A percentile compares a stretch with the other conserved stretches of the same genome.
Conservation (phyloP, 2,113 vertebrate genomes). For the Panurus biarmicus region DNA sequence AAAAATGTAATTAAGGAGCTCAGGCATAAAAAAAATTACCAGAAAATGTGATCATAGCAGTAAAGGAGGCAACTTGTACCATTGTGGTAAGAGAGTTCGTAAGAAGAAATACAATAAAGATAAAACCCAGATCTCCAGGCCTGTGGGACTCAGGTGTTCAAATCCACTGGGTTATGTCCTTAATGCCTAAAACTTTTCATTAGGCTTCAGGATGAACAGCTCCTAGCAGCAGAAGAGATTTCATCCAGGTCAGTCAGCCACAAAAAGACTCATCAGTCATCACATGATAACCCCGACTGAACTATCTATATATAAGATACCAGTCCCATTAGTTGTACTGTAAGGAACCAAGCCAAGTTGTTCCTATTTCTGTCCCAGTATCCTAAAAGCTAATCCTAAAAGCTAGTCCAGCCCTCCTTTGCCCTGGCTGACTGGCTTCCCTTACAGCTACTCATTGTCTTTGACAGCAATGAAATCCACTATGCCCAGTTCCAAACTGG, state of each 20-base stretch:
- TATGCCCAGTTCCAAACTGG: not conserved
- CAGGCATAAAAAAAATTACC: not conserved
- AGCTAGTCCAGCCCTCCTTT: not conserved
- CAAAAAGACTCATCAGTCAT: not conserved
- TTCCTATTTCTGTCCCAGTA: not conserved
- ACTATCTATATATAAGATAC: not conserved
- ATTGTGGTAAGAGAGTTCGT: not conserved
- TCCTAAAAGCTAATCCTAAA: not conserved
- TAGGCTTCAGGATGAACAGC: not conserved
- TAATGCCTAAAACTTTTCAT: not conserved
- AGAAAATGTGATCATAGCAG: not conserved
- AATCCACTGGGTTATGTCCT: not conserved
- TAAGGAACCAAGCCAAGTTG: not conserved
- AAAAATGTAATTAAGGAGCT: not conserved
- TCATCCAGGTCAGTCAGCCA: not conserved
- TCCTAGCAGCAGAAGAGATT: not conserved
- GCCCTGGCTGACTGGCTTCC: not conserved
- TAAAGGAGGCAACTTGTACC: not conserved
- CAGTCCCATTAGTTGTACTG: not conserved
- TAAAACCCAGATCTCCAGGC: not conserved
- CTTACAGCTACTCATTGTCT: not conserved
- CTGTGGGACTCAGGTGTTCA: not conserved
- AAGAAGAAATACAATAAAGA: not conserved
- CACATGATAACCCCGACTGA: not conserved
- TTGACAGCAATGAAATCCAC: not conserved